Evolutionary conservation across 2,888 invertebrate species (phyloP).

Genomic region (Thecophora atra): DNA sequence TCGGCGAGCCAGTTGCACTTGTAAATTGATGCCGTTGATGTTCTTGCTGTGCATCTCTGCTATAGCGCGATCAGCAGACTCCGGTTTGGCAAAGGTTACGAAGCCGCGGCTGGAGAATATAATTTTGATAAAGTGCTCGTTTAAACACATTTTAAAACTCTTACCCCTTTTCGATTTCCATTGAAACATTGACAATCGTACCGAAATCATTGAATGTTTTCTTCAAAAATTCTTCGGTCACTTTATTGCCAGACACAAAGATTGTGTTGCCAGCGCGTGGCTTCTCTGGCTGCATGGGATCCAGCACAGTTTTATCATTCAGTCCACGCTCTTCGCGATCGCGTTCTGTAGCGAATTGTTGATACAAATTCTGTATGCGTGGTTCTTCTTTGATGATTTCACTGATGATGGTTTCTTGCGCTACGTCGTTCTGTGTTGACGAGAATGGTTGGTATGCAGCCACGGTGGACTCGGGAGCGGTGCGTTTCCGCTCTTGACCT

Average conservation of each 20-base stretch:
- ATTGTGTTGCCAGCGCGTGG: conserved; percentile 83
- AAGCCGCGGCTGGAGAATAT: conserved; percentile 77
- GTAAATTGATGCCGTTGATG: conserved; percentile 78
- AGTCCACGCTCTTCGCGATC: conserved; percentile 72
- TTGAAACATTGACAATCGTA: conserved; percentile 80
- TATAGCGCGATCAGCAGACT: conserved; percentile 86
- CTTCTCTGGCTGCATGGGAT: conserved; percentile 68
- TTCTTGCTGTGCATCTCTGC: conserved; percentile 81
- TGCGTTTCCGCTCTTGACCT: conserved; percentile 79
- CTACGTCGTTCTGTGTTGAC: conserved; percentile 81
- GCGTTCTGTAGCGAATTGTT: conserved; percentile 77
- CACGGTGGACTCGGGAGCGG: conserved; percentile 74
- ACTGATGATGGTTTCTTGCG: conserved; percentile 76
- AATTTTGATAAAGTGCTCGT: not conserved
- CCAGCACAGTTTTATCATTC: conserved; percentile 66
- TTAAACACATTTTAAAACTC: conserved; percentile 45
- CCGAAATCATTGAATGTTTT: conserved; percentile 79
- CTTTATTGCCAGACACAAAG: conserved; percentile 81
- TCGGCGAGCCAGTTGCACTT: conserved; percentile 82
- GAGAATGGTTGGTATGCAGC: conserved; percentile 93
- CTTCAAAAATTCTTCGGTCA: conserved; percentile 81
- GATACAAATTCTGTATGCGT: conserved; percentile 73
- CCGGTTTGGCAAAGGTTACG: conserved; percentile 90
- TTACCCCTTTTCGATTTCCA: conserved; percentile 85
- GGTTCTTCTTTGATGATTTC: conserved; percentile 73